Conservation (phyloP, 2,113 vertebrate genomes). For the Centropristis striata region DNA sequence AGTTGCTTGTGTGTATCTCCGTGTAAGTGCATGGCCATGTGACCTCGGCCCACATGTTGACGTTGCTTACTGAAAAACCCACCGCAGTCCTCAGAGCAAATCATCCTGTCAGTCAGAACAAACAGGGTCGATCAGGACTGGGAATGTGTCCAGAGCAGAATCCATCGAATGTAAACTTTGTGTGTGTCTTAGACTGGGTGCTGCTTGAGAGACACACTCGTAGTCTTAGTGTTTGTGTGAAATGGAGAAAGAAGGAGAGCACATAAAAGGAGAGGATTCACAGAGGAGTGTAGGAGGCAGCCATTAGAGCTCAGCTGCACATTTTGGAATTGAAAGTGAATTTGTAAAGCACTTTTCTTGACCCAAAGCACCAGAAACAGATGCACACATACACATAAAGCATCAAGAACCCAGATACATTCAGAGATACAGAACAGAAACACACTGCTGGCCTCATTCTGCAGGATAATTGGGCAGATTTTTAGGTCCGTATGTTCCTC, state of each 20-base stretch:
- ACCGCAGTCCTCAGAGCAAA: slow-evolving; percentile 22
- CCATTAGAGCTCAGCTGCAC: slow-evolving; percentile 31
- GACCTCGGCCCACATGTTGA: slow-evolving; percentile 27
- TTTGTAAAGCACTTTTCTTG: too few species aligned
- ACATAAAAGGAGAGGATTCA: neutral
- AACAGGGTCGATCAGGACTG: neutral
- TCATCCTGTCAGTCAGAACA: slow-evolving; percentile 36
- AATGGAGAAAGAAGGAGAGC: neutral
- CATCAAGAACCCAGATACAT: too few species aligned
- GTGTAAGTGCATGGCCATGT: slow-evolving; percentile 5
- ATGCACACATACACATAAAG: too few species aligned
- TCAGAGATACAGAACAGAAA: too few species aligned
- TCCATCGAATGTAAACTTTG: slow-evolving; percentile 4
- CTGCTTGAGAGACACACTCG: neutral
- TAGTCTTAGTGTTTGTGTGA: slow-evolving; percentile 5
- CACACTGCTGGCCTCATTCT: too few species aligned
- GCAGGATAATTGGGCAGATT: too few species aligned
- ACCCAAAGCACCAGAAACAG: too few species aligned
- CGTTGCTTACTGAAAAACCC: neutral
- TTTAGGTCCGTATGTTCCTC: too few species aligned
- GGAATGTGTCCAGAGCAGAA: slow-evolving; percentile 11
- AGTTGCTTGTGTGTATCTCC: neutral
- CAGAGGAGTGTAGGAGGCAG: neutral
- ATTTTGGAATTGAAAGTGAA: neutral
- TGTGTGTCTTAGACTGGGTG: slow-evolving; percentile 2